Conservation (phyloP, 1,140 invertebrate species). For the Drosophila quadrilineata region DNA sequence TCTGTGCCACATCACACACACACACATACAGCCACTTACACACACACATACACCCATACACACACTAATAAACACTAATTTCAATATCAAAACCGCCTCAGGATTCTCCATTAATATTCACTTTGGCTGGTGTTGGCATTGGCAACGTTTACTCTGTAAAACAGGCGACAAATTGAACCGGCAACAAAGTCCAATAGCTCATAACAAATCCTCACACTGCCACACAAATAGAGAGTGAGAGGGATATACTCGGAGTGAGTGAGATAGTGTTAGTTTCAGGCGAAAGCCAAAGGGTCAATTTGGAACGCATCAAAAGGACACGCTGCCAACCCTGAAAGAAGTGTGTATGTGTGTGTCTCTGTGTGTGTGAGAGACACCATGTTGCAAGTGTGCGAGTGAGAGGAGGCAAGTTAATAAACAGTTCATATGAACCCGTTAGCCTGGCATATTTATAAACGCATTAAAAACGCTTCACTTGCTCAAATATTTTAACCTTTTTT, state of each 20-base stretch:
- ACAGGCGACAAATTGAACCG: conserved; percentile 39
- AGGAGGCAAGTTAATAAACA: conserved; percentile 44
- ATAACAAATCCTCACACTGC: conserved; percentile 52
- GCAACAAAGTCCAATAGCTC: conserved; percentile 34
- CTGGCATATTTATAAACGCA: conserved; percentile 60
- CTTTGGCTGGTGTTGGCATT: conserved; percentile 34
- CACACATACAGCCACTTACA: conserved; percentile 12
- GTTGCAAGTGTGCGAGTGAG: too few relatives aligned
- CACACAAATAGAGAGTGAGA: conserved; percentile 3
- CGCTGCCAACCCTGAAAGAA: conserved; percentile 2
- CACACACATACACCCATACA: not conserved
- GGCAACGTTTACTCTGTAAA: conserved; percentile 38
- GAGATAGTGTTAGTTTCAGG: too few relatives aligned
- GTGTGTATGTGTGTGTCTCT: too few relatives aligned
- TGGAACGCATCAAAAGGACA: conserved; percentile 49
- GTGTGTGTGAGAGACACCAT: too few relatives aligned
- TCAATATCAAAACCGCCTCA: conserved; percentile 61
- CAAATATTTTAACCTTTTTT: conserved; percentile 26
- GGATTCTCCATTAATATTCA: conserved; percentile 62
- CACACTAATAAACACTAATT: conserved; percentile 59
- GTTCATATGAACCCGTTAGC: not conserved
- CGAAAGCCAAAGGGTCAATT: conserved; percentile 59
- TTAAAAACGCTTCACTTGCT: conserved; percentile 60
- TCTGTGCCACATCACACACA: conserved; percentile 20
- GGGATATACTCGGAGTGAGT: too few relatives aligned